Evolutionary conservation across 2,888 invertebrate species (phyloP), one percentile per base, ranked within the genome.

Genomic region (Stictocephala bisonia): DNA sequence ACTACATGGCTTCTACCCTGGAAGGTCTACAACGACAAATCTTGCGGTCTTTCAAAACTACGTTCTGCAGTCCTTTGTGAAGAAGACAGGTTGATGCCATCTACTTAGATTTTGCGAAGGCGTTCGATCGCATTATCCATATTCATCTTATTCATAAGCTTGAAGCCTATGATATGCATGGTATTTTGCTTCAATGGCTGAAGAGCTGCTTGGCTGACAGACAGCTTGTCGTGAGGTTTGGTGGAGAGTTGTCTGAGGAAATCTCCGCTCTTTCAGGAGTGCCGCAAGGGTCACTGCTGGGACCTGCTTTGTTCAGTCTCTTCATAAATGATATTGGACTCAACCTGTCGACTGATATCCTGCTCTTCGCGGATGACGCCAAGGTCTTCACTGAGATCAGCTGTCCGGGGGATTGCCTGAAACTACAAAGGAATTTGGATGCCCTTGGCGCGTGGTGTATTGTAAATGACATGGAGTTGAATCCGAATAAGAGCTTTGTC

Each of bases 331-430:
- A 31, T 13, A 31, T 31, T 58, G 58, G 58, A 29, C 3, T 20
- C 35, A 58, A 58, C n/a, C 15, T 31, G 3, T 18, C 35, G 20
- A 58, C 35, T 2, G 3, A 58, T 7, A 31, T 58, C 58, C 18
- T 58, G 15, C 58, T 58, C 31, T 58, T 58, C 35, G 58, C 58
- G 13, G 58, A 29, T 18, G 58, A 58, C 35, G 58, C 58, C 58
- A 58, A 58, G 18, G 13, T 58, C 3, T 31, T 20, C 22, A 15
- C 58, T n/a, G 35, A 29, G 7, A 18, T 58, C 11, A 15, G 31
- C 22, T 27, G 31, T 18, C 18, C 18, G 9, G 35, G 20, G 4
- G 58, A 35, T 13, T 58, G 13, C 22, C 20, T 15, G 13, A 58
- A 35, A 31, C 29, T 58, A 35, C 35, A 31, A 13, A 13, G 15